Conservation (phyloP, 2,113 vertebrate species). For the Pardalotus punctatus region DNA sequence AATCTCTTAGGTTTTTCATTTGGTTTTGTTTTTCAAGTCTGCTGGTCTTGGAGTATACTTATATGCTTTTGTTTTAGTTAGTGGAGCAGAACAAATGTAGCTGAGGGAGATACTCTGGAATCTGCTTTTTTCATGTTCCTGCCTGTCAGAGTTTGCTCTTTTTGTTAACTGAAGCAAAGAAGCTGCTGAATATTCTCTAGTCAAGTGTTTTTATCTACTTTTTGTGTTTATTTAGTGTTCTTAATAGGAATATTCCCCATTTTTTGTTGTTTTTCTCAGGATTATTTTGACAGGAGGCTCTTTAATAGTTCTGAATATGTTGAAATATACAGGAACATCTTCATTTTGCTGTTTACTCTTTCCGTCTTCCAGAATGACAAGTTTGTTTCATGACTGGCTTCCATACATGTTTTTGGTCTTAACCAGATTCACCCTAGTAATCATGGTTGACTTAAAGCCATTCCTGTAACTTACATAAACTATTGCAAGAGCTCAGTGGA, state of each 20-base stretch:
- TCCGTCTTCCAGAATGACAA: background rate
- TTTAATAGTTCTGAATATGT: background rate
- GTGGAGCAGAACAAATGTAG: background rate
- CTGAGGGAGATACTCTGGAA: background rate
- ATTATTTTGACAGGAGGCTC: background rate
- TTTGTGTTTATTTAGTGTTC: background rate
- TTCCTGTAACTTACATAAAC: background rate
- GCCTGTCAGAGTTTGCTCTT: background rate
- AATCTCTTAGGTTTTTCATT: background rate
- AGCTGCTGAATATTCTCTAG: background rate
- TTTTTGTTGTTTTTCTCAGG: background rate
- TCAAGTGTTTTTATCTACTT: background rate
- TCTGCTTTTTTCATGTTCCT: background rate
- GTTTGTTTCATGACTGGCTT: background rate
- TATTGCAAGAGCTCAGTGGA: background rate
- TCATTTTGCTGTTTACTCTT: background rate
- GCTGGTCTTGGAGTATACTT: background rate
- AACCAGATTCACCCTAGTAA: conserved; percentile 42
- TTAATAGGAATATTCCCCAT: background rate
- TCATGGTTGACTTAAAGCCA: conserved; percentile 21
- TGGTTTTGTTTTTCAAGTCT: background rate
- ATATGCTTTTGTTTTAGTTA: background rate
- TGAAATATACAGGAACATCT: background rate
- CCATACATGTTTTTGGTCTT: conserved; percentile 30
- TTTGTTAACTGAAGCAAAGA: background rate